phyloP scores from a whole-genome alignment of 2,888 invertebrate genomes.

The Apodemia hepburni region DNA sequence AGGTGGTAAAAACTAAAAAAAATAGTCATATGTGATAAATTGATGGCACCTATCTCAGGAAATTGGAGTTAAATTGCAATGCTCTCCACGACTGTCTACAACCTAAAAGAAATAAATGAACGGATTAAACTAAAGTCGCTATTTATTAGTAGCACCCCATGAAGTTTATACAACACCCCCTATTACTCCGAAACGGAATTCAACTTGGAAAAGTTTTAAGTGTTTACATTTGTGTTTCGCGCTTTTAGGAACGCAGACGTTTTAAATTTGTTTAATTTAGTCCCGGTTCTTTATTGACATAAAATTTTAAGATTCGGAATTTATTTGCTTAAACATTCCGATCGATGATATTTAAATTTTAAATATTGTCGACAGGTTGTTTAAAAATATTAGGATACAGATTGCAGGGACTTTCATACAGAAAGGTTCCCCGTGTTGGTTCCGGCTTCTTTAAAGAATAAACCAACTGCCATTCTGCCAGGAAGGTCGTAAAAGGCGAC shows the following conservation, averaged over 20 bases:
- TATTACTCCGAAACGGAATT: slow-evolving; percentile 56
- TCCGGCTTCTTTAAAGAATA: too few species aligned
- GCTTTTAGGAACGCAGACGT: slow-evolving; percentile 69
- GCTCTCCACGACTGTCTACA: too few species aligned
- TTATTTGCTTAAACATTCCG: slow-evolving; percentile 19
- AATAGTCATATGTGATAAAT: too few species aligned
- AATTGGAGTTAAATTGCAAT: too few species aligned
- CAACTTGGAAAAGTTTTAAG: slow-evolving; percentile 68
- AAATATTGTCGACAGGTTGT: not conserved
- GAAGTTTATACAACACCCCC: slow-evolving; percentile 48
- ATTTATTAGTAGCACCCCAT: slow-evolving; percentile 50
- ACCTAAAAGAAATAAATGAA: not conserved
- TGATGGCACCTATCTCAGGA: too few species aligned
- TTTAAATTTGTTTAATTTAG: slow-evolving; percentile 65
- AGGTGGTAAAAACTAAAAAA: too few species aligned
- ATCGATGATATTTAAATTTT: slow-evolving; percentile 5
- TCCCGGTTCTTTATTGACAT: slow-evolving; percentile 57
- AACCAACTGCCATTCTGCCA: too few species aligned
- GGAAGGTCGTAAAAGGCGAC: too few species aligned
- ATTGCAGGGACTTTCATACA: too few species aligned
- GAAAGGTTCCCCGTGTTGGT: too few species aligned
- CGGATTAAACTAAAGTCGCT: slow-evolving; percentile 50
- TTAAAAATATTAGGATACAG: not conserved
- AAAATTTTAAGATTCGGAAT: slow-evolving; percentile 48
- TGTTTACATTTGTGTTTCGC: slow-evolving; percentile 71